A percentile compares a stretch with the other conserved stretches of the same genome.
Conservation (phyloP, 2,113 vertebrate species). For the Ardeotis arabs region DNA sequence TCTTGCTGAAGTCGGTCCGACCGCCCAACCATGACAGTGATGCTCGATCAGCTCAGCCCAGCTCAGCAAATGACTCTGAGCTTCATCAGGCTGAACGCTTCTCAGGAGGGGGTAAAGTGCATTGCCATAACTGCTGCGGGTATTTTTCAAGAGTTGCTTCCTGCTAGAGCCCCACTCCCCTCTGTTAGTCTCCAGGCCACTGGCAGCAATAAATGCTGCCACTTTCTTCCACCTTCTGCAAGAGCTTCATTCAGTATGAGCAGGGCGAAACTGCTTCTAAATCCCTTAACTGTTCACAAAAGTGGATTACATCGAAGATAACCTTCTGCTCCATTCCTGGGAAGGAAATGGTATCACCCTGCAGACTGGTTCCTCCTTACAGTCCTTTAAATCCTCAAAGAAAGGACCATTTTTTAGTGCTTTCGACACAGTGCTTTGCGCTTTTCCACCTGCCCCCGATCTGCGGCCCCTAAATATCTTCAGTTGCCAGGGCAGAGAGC, state of each 20-base stretch:
- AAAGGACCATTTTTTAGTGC: neutral
- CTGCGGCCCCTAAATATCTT: neutral
- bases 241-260: neutral
- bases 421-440: neutral
- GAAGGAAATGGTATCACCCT: neutral
- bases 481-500: neutral
- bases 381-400: neutral
- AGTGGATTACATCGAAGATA: neutral
- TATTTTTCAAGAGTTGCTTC: neutral
- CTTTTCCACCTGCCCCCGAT: neutral
- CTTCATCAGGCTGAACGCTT: neutral
- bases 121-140: neutral
- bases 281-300: neutral
- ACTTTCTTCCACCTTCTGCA: neutral
- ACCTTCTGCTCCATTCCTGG: neutral
- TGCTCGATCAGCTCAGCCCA: neutral
- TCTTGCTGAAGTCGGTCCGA: neutral
- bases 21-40: rapidly evolving
- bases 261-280: neutral
- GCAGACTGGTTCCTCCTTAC: neutral
- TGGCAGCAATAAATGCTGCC: neutral
- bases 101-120: neutral
- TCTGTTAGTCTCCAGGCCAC: neutral
- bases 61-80: neutral
- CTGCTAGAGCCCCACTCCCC: neutral